Base-by-base conservation (phyloP, 2,113 vertebrate genomes). In the Upupa epops region DNA sequence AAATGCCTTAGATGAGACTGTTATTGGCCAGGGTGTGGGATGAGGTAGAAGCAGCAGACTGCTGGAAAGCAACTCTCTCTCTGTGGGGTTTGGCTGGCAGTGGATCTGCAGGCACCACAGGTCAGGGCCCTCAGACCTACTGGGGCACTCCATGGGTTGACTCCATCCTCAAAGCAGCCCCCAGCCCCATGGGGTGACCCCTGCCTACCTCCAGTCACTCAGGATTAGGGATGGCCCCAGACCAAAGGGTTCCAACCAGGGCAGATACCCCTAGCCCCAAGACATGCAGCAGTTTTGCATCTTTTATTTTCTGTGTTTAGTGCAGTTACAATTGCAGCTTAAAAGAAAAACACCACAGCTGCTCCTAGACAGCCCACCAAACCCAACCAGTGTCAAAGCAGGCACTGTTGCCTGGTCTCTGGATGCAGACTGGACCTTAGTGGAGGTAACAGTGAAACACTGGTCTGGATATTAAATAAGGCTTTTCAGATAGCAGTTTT, bases 361-460 rank as follows among this genome's bases (percentile, higher is more conserved):
- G 42, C 49, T 32, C 45, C 46, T 20, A 31, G 32, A 31, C 6
- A 68, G 60, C 28, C 31, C 54, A 17, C 31, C 78, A 48, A 46
- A 72, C 16, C 13, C 34, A n/a, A 17, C 9, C 25, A 11, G 11
- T 8, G 40, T 42, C 40, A 42, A 60, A 29, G 25, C 1, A 3
- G 29, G 51, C 66, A 70, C 26, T 18, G 1, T 0, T 10, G 28
- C 42, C 32, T 58, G 5, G 1, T n/a, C 49, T 52, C 69, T 31
- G 25, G 31, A 22, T 7, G 19, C 51, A 73, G 29, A 0, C 0
- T 13, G 25, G 37, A 6, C 4, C 0, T 29, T 1, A 1, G 11
- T 21, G n/a, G 21, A 71, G 66, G 20, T 6, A 20, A 26, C 4
- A 6, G 56, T 7, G 14, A 36, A 45, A 22, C 3, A 34, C n/a